phyloP scores from a whole-genome alignment of 2,888 invertebrate species.

The Rhagonycha fulva region DNA sequence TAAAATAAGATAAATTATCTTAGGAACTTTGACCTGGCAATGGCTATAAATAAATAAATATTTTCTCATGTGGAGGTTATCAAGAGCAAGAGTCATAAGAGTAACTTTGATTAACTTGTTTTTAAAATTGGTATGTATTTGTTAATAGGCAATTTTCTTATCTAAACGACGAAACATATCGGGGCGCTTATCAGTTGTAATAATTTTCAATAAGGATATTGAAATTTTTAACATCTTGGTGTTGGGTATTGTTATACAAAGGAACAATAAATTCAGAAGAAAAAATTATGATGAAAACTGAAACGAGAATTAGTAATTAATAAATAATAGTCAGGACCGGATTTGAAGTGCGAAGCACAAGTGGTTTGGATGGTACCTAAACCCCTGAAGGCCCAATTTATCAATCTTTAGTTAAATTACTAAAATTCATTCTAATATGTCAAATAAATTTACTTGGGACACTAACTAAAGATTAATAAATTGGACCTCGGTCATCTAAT shows the following conservation, averaged over 20 bases:
- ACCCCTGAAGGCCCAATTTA: no score
- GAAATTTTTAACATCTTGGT: not conserved
- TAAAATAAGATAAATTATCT: conserved; percentile 28
- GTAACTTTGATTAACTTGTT: conserved; percentile 30
- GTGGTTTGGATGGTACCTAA: no score
- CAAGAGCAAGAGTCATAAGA: conserved; percentile 34
- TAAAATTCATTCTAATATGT: no score
- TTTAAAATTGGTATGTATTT: conserved; percentile 28
- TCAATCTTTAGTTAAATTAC: no score
- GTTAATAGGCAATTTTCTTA: conserved; percentile 26
- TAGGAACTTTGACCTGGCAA: conserved; percentile 31
- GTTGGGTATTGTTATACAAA: not conserved
- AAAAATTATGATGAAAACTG: not conserved
- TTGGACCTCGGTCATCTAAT: no score
- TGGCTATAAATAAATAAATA: conserved; percentile 35
- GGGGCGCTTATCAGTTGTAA: not conserved
- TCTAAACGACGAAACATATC: conserved; percentile 17
- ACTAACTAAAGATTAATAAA: no score
- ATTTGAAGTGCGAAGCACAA: no score
- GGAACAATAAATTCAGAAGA: not conserved
- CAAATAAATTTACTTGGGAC: no score
- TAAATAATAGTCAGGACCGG: no score
- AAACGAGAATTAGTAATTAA: no score
- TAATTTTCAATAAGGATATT: not conserved
- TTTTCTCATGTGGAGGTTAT: conserved; percentile 33